Base-by-base conservation (phyloP, 2,888 invertebrate species). In the Sialis lutaria region DNA sequence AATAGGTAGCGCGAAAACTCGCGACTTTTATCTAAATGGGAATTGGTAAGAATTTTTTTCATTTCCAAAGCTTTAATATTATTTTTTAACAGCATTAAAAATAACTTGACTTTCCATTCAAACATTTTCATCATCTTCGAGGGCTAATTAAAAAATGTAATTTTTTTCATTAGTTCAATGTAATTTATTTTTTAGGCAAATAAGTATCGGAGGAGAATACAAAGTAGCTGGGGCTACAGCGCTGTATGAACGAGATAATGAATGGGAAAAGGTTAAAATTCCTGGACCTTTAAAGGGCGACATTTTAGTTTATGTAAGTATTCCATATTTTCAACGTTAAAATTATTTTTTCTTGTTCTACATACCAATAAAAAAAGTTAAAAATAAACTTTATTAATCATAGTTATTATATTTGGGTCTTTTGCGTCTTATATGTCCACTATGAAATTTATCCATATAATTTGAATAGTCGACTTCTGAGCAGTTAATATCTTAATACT, bases 271-370 rank as follows among this genome's bases (percentile, higher is more conserved):
- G 61, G 75, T 91, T 31, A 72, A 74, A 55, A 85, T 90, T 56
- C 79, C 81, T 45, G 90, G 89, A 55, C 90, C 90, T 30, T 75
- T 88, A 51, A 73, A 75, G 52, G 84, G 88, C 66, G 77, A 84
- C 54, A 79, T 90, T 53, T 74, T 82, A 62, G 71, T 90, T 62
- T 82, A 85, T 68, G 89, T 89, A 70, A 74, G 75, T 63, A 12
- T 32, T 42, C 41, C 12, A 41, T 12, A 33, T 44, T 13, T 42
- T 42, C 22, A 22, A 22, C 22, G 4, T 22, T 22, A 2, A 22
- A 22, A 22, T 22, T 22, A 22, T 22, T 22, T 22, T 22, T 22
- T 22, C 22, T 22, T 22, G 4, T 22, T 22, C 4, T 4, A 22
- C 22, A 22, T 22, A 22, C 22, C 22, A 22, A 22, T 22, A 22